Percentiles rank a stretch among this genome's conserved stretches.
Evolutionary conservation across 2,797 vertebrate species (phyloP).

Genomic region (Varecia variegata): DNA sequence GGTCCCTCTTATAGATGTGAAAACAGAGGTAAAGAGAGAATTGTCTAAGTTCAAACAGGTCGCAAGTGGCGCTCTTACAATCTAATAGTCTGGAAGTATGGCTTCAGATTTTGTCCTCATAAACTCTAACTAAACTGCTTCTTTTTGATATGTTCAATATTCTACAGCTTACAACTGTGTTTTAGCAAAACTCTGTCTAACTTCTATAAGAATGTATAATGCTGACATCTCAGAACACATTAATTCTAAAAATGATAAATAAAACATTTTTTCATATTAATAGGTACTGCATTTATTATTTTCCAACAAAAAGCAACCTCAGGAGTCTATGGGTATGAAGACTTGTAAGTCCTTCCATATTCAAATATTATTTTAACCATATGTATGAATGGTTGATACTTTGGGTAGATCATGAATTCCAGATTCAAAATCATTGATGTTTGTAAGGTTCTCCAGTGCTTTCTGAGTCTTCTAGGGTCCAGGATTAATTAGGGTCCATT

Average conservation of each 20-base stretch:
- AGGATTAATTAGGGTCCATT: neutral
- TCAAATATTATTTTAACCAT: neutral
- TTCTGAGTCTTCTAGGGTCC: neutral
- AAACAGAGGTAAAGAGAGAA: neutral
- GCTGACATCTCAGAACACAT: neutral
- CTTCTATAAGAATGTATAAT: neutral
- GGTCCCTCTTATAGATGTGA: neutral
- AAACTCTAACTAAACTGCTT: neutral
- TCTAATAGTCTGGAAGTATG: neutral
- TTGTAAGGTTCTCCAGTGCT: neutral
- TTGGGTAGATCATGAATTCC: neutral
- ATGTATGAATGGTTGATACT: neutral
- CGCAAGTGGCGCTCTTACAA: neutral
- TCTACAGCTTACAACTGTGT: neutral
- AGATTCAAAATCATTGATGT: neutral
- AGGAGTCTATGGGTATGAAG: neutral
- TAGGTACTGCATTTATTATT: neutral
- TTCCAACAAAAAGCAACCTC: neutral
- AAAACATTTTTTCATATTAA: neutral
- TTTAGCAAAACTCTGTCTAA: neutral
- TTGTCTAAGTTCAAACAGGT: neutral
- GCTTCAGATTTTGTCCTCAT: neutral
- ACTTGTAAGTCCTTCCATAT: neutral
- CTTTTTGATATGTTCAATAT: neutral
- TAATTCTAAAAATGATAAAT: neutral